Conservation (phyloP, 2,113 vertebrate species). For the Melanocharis versteri region DNA sequence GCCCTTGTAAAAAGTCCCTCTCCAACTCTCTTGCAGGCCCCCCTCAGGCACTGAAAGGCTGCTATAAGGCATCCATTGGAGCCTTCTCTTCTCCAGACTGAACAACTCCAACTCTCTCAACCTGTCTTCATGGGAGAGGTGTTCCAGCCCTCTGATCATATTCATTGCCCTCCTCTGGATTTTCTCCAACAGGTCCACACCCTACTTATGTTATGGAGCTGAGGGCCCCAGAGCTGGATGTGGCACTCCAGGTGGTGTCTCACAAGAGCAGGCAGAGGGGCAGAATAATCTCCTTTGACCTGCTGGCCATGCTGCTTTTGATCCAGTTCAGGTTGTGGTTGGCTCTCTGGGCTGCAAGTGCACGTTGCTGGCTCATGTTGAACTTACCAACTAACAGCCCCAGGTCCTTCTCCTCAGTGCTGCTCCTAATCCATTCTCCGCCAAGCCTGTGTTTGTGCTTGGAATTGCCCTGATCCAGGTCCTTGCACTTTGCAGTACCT, state of each 20-base stretch:
- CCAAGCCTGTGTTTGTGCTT: not conserved
- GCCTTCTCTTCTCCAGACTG: not conserved
- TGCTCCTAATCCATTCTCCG: not conserved
- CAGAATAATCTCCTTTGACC: not conserved
- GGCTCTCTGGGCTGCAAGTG: not conserved
- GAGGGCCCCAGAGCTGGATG: not conserved
- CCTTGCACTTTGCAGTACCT: not conserved
- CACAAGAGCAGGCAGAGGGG: not conserved
- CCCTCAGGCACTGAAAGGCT: not conserved
- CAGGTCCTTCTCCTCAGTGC: not conserved
- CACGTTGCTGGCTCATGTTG: not conserved
- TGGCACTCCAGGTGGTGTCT: not conserved
- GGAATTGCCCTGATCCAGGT: not conserved
- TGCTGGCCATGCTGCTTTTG: not conserved
- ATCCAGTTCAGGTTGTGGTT: not conserved
- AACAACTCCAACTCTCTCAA: not conserved
- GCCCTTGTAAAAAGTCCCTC: not conserved
- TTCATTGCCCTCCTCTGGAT: not conserved
- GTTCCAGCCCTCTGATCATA: not conserved
- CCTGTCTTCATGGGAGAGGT: not conserved
- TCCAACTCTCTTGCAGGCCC: not conserved
- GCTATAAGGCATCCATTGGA: not conserved
- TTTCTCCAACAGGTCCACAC: not conserved
- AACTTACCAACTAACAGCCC: not conserved
- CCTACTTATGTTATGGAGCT: not conserved